A percentile compares a stretch with the other conserved stretches of the same genome.
phyloP scores from a whole-genome alignment of 2,888 invertebrate genomes.

The Tricholauxania praeusta region DNA sequence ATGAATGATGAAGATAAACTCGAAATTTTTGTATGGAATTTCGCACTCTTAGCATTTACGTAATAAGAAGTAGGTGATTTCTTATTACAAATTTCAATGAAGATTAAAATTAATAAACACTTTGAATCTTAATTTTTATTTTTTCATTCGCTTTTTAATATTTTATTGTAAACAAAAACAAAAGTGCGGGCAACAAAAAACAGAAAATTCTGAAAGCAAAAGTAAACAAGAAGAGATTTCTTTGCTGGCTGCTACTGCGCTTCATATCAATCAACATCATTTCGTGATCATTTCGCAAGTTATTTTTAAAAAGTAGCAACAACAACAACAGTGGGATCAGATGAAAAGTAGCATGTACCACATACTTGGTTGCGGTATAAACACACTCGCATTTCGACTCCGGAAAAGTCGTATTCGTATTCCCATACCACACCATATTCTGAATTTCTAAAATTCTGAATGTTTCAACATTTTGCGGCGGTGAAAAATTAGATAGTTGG shows the following conservation, averaged over 20 bases:
- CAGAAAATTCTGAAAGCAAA: slow-evolving; percentile 12
- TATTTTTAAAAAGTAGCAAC: slow-evolving; percentile 33
- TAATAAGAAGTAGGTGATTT: too few relatives aligned
- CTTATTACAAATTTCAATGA: too few relatives aligned
- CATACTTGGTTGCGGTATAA: slow-evolving; percentile 34
- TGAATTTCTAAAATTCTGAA: too few relatives aligned
- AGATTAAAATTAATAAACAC: slow-evolving; percentile 7
- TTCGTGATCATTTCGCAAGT: slow-evolving; percentile 45
- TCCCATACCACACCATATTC: too few relatives aligned
- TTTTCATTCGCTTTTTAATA: not conserved
- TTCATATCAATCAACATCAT: slow-evolving; percentile 45
- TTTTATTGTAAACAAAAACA: slow-evolving; percentile 2
- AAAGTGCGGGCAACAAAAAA: slow-evolving; percentile 10
- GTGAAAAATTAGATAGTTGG: too few relatives aligned
- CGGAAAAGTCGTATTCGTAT: too few relatives aligned
- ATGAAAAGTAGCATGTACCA: slow-evolving; percentile 33
- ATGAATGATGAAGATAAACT: too few relatives aligned
- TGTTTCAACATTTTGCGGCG: too few relatives aligned
- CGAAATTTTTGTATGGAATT: too few relatives aligned
- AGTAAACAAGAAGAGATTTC: slow-evolving; percentile 23
- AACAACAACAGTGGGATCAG: not conserved
- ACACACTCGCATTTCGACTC: not conserved
- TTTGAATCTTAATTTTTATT: not conserved
- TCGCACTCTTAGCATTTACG: too few relatives aligned
- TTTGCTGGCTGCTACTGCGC: slow-evolving; percentile 24